phyloP scores from a whole-genome alignment of 2,888 invertebrate genomes.

The Ophion slaviceki region DNA sequence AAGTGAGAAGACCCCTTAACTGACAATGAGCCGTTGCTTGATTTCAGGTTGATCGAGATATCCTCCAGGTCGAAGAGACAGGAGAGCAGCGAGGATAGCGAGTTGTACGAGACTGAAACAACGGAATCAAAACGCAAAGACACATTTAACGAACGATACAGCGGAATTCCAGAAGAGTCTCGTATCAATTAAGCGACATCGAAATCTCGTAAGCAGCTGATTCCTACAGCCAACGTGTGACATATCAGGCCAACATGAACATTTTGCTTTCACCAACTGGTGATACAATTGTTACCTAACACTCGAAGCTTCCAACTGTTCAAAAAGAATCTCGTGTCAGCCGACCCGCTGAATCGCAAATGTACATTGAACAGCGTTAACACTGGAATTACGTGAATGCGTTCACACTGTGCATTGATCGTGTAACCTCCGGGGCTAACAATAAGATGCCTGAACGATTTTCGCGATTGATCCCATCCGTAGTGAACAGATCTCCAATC shows the following conservation, averaged over 20 bases:
- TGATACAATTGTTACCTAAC: background rate
- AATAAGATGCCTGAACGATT: too few species aligned
- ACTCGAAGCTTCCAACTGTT: background rate
- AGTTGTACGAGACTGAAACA: constrained; percentile 20
- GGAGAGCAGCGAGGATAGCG: constrained; percentile 63
- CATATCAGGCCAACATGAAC: too few species aligned
- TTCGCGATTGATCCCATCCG: too few species aligned
- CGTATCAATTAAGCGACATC: background rate
- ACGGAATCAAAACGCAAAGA: background rate
- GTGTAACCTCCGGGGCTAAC: too few species aligned
- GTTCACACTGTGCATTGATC: too few species aligned
- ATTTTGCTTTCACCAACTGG: too few species aligned
- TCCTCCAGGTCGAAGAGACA: constrained; percentile 77
- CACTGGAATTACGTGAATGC: too few species aligned
- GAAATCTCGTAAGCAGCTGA: too few species aligned
- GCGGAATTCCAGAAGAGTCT: background rate
- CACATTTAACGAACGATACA: background rate
- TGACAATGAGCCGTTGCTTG: constrained; percentile 23
- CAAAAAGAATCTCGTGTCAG: background rate
- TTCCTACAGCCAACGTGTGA: too few species aligned
- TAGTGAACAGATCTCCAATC: too few species aligned
- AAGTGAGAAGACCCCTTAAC: background rate
- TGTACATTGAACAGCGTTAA: too few species aligned
- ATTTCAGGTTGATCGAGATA: constrained; percentile 81
- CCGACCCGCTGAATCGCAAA: too few species aligned